Base-by-base conservation (phyloP, 1,140 invertebrate species). In the Brachionus angularis region DNA sequence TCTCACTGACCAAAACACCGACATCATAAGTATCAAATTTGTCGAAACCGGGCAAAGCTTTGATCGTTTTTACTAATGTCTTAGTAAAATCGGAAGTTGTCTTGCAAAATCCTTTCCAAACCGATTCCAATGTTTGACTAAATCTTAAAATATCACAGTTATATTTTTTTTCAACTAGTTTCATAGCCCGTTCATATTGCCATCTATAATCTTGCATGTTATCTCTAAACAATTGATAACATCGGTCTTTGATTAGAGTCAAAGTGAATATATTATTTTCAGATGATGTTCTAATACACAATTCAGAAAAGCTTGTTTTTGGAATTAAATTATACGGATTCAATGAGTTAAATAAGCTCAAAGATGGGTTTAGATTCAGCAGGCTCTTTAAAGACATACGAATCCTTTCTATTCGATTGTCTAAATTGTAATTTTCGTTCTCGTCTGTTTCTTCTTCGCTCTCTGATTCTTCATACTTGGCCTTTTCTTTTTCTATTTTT, bases 401-500 rank as follows among this genome's bases (percentile, higher is more conserved):
- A 23, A 58, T 58, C 39, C 39, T 31, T 39, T 58, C 53, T 2
- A 58, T 34, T 42, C 53, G 10, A 16, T 52, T 53, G 14, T 34
- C 2, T 8, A 4, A 34, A 2, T 21, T 18, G 0, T 39, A 18
- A 36, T 34, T 34, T n/a, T 16, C 5, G 14, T 36, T 36, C 36
- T 34, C 53, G 2, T 58, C 33, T 14, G 33, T 39, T 12, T 7
- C 31, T 18, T 67, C 42, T 14, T 67, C 62, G 8, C n/a, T n/a
- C n/a, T n/a, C n/a, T n/a, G n/a, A n/a, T n/a, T 18, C 14, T 10
- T 29, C 1, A 47, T 16, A 33, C 33, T 67, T 46, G 25, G 42
- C 53, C 12, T 18, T 46, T 47, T 47, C 47, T 14, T 50, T 67
- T 50, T 67, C 62, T 16, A 67, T 67, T 14, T 67, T 67, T 10